Evolutionary conservation across 2,113 vertebrate genomes (phyloP).

Genomic region (Chrysochloris asiatica): DNA sequence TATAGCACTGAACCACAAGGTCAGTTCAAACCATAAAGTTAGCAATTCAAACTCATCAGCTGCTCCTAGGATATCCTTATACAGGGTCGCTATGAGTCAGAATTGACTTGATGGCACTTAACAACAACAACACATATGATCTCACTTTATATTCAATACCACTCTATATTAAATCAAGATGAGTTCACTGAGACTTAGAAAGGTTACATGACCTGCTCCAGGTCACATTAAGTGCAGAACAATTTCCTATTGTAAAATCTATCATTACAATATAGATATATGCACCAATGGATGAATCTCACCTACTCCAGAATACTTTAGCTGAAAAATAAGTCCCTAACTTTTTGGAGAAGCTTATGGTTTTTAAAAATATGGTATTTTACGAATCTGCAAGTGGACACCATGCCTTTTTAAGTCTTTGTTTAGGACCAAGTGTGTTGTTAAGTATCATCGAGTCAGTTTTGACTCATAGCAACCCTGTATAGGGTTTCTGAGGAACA

Average conservation of each 20-base stretch:
- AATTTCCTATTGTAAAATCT: background rate
- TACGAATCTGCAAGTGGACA: constrained; percentile 9
- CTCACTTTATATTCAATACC: background rate
- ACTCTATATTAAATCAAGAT: background rate
- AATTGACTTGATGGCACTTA: too few relatives aligned
- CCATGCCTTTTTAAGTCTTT: background rate
- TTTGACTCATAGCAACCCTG: too few relatives aligned
- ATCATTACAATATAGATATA: background rate
- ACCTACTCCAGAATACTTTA: background rate
- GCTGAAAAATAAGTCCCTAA: constrained; percentile 21
- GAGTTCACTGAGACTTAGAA: background rate
- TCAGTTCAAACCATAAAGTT: too few relatives aligned
- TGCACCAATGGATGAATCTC: background rate
- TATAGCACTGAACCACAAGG: too few relatives aligned
- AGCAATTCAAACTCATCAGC: too few relatives aligned
- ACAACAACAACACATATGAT: too few relatives aligned
- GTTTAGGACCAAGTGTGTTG: too few relatives aligned
- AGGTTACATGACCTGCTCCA: background rate
- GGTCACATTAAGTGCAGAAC: background rate
- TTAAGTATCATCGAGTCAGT: too few relatives aligned
- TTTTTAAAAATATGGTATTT: background rate
- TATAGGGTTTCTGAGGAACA: too few relatives aligned
- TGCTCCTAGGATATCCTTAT: too few relatives aligned
- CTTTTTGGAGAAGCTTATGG: background rate
- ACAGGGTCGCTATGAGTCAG: too few relatives aligned